These are phyloP conservation scores for Zelleria hepariella DNA, from an alignment of 2,888 invertebrate genomes.

Conservation along the genomic window DNA sequence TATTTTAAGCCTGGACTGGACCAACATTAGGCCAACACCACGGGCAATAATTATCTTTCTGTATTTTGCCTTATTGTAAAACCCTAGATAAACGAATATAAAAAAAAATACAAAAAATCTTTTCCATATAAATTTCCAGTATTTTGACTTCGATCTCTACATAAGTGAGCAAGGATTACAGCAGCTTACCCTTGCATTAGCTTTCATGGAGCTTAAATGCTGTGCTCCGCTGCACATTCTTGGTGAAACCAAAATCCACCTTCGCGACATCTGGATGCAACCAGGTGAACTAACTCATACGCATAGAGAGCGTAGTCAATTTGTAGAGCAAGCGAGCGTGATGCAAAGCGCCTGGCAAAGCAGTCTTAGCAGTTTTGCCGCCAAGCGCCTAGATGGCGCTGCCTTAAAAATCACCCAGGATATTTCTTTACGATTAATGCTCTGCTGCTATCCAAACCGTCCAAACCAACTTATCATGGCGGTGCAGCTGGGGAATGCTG, in stretches of 20 bases:
- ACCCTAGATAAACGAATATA: too few species aligned
- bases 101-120: too few species aligned
- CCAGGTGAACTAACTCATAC: constrained; percentile 63
- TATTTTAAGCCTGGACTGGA: too few species aligned
- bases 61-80: too few species aligned
- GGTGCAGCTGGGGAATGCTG: neutral
- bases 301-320: too few species aligned
- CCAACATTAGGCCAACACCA: too few species aligned
- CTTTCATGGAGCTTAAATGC: constrained; percentile 19
- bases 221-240: constrained; percentile 61
- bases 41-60: too few species aligned
- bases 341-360: neutral
- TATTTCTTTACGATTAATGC: too few species aligned
- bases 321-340: too few species aligned
- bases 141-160: neutral
- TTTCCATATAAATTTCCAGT: too few species aligned
- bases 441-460: too few species aligned
- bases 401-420: neutral
- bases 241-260: constrained; percentile 75
- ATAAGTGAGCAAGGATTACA: neutral
- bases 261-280: constrained; percentile 81
- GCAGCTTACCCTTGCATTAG: neutral
- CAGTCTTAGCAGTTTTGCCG: neutral
- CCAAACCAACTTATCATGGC: neutral
- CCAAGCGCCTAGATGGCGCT: neutral